phyloP scores from a whole-genome alignment of 1,140 invertebrate species.

The Ericerus pela region DNA sequence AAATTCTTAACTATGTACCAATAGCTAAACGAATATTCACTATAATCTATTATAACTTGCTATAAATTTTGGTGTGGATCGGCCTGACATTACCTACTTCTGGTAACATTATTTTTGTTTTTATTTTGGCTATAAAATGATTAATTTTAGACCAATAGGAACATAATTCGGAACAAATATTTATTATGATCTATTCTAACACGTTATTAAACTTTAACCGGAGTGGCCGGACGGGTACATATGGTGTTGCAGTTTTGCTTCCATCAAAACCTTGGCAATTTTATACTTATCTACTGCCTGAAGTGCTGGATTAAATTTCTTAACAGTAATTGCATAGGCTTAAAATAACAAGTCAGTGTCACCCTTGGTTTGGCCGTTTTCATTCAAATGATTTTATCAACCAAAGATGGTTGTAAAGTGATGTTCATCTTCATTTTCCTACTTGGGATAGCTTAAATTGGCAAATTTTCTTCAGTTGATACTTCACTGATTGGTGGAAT shows the following conservation, averaged over 20 bases:
- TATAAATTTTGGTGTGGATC: too few relatives aligned
- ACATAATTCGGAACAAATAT: too few relatives aligned
- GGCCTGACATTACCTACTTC: too few relatives aligned
- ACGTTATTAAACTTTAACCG: too few relatives aligned
- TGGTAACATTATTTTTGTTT: too few relatives aligned
- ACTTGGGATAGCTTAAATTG: not conserved
- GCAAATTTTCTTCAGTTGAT: not conserved
- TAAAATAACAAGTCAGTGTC: not conserved
- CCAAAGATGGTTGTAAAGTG: not conserved
- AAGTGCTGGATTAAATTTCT: not conserved
- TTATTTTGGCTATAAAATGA: too few relatives aligned
- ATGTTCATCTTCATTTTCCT: not conserved
- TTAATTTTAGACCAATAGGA: too few relatives aligned
- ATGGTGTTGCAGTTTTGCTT: conserved; percentile 1
- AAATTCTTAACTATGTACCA: too few relatives aligned
- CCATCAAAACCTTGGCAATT: not conserved
- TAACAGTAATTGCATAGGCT: not conserved
- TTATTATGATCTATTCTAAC: too few relatives aligned
- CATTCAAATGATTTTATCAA: not conserved
- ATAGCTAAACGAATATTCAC: too few relatives aligned
- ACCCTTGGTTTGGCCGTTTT: not conserved
- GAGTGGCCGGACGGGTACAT: too few relatives aligned
- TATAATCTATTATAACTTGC: too few relatives aligned
- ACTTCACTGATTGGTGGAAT: conserved; percentile 1
- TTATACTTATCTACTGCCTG: conserved; percentile 3